Evolutionary conservation across 2,888 invertebrate genomes (phyloP).

Genomic region (Chrysolina americana): DNA sequence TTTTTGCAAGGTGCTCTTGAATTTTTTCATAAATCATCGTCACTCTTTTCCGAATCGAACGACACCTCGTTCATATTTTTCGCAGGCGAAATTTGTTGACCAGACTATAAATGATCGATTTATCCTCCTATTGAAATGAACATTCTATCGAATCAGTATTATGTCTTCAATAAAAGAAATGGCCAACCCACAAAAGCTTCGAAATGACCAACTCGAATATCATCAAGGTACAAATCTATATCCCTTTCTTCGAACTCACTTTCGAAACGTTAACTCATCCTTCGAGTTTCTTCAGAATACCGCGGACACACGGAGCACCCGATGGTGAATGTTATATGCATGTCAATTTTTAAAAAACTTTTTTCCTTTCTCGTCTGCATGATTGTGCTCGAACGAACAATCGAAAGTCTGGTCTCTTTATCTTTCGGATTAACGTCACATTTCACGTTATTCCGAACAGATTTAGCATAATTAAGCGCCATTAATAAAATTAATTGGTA

Average conservation of each 20-base stretch:
- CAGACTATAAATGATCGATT: no score
- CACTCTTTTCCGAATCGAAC: no score
- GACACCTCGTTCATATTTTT: no score
- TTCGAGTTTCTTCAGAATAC: conserved; percentile 60
- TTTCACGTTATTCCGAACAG: conserved; percentile 40
- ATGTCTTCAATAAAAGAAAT: no score
- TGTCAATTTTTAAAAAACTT: conserved; percentile 39
- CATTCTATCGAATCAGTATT: no score
- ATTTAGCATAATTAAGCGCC: conserved; percentile 52
- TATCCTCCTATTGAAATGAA: no score
- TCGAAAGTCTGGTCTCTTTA: conserved; percentile 41
- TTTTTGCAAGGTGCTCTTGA: no score
- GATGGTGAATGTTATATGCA: conserved; percentile 59
- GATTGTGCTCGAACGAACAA: conserved; percentile 41
- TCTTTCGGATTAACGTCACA: conserved; percentile 44
- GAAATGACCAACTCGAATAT: neutral
- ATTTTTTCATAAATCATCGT: no score
- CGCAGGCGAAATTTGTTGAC: no score
- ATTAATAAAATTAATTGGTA: conserved; percentile 51
- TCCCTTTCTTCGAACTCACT: conserved; percentile 17
- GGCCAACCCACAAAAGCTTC: neutral
- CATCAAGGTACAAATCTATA: neutral
- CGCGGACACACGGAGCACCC: conserved; percentile 67
- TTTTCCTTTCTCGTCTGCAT: conserved; percentile 40
- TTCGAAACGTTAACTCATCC: conserved; percentile 32